Conservation (phyloP, 2,888 invertebrate species). For the Eupithecia insigniata region DNA sequence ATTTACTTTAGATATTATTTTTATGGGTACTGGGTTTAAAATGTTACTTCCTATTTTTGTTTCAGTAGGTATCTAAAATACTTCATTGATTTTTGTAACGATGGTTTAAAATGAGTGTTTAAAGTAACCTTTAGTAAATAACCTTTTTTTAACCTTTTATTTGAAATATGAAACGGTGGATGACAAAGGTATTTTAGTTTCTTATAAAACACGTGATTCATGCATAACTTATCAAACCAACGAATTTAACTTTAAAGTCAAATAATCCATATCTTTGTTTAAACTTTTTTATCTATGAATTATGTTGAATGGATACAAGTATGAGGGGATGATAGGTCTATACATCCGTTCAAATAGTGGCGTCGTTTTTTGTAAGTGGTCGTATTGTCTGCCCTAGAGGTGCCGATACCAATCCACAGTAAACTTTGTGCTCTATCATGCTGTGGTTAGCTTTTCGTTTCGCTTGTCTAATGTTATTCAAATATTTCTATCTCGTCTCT, state of each 20-base stretch:
- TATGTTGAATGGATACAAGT: constrained; percentile 10
- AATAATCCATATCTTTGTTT: constrained; percentile 1
- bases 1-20: neutral
- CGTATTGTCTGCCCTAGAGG: constrained; percentile 6
- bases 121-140: neutral
- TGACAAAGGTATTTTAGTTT: neutral
- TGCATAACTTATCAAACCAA: neutral
- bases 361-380: constrained; percentile 20
- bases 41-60: neutral
- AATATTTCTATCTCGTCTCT: neutral
- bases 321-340: constrained; percentile 11
- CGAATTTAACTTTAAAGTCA: neutral
- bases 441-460: constrained; percentile 6
- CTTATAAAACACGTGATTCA: neutral
- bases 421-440: constrained; percentile 15
- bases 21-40: no score
- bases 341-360: constrained; percentile 21
- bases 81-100: neutral
- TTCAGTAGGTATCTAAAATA: no score
- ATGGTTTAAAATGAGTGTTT: no score
- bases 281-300: constrained; percentile 6
- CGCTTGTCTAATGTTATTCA: neutral
- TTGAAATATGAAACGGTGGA: neutral
- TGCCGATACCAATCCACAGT: constrained; percentile 1
- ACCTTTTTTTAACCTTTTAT: neutral